Evolutionary conservation across 2,888 invertebrate genomes (phyloP).

Genomic region (Sipunculus nudus): DNA sequence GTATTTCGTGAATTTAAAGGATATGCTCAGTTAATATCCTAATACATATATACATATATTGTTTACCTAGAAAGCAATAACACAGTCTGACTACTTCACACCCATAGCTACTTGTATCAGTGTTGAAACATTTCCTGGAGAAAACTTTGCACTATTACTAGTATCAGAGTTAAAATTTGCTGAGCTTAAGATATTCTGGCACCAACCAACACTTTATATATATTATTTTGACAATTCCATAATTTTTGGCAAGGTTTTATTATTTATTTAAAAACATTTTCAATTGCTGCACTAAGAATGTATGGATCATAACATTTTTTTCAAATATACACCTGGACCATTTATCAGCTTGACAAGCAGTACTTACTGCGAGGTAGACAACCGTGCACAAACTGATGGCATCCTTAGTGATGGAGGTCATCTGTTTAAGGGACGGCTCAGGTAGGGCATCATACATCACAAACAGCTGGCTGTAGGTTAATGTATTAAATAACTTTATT

Average conservation of each 20-base stretch:
- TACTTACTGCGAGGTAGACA: conserved; percentile 77
- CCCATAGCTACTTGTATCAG: too few species aligned
- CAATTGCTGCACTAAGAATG: neutral
- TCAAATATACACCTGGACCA: too few species aligned
- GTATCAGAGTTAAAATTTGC: too few species aligned
- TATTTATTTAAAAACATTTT: neutral
- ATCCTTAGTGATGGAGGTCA: conserved; percentile 86
- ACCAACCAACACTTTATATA: neutral
- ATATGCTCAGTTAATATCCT: too few species aligned
- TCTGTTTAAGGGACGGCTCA: conserved; percentile 86
- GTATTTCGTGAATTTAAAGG: too few species aligned
- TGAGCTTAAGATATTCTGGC: too few species aligned
- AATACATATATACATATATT: too few species aligned
- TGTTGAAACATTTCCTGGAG: too few species aligned
- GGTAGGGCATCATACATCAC: conserved; percentile 92
- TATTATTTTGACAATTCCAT: neutral
- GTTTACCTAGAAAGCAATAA: too few species aligned
- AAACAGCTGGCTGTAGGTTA: conserved; percentile 64
- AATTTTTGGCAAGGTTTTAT: neutral
- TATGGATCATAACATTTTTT: neutral
- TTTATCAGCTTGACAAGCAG: too few species aligned
- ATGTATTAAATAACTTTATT: conserved; percentile 2
- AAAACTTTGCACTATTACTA: too few species aligned
- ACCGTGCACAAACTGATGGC: conserved; percentile 91
- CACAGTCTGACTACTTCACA: too few species aligned